Base-by-base conservation (phyloP, 1,140 invertebrate genomes). In the Nasonia longicornis region DNA sequence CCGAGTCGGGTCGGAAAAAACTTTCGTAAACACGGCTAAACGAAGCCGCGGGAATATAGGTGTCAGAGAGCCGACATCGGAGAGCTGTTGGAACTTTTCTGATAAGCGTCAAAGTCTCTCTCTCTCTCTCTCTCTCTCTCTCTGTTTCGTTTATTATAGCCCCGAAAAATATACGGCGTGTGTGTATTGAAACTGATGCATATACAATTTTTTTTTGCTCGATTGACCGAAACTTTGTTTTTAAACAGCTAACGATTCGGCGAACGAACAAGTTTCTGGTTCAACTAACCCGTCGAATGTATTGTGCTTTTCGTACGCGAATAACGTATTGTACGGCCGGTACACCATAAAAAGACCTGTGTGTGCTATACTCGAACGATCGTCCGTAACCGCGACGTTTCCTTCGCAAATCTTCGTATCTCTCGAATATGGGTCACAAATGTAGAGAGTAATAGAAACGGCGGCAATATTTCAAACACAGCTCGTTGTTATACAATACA, bases 391-490 rank as follows among this genome's bases (percentile, higher is more conserved):
- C 64, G 26, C 16, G 11, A n/a, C 20, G n/a, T 29, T 67, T 31
- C 64, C 29, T 67, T 67, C 22, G 64, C 22, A 8, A 67, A 31
- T 67, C 64, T 67, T 67, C 64, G 22, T 67, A 67, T 29, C 26
- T 29, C 64, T 31, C 64, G 64, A 67, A 67, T 16, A 14, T 12
- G 26, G 22, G 26, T 26, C 26, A 31, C 63, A 58, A n/a, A n/a
- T 38, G 7, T 38, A 42, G 71, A 52, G 14, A 70, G 6, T 70
- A 16, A 70, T 71, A 31, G 69, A 71, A 71, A 71, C 31, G 14
- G 7, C 20, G 35, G 35, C 69, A 8, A 42, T 71, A 71, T 71
- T 71, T 71, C 69, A 42, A 35, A 71, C n/a, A 71, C n/a, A 35
- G 52, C 52, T 58, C 52, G 69, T 20, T 31, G 35, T 35, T 71